Evolutionary conservation across 2,888 invertebrate genomes (phyloP).

Genomic region (Carcina quercana): DNA sequence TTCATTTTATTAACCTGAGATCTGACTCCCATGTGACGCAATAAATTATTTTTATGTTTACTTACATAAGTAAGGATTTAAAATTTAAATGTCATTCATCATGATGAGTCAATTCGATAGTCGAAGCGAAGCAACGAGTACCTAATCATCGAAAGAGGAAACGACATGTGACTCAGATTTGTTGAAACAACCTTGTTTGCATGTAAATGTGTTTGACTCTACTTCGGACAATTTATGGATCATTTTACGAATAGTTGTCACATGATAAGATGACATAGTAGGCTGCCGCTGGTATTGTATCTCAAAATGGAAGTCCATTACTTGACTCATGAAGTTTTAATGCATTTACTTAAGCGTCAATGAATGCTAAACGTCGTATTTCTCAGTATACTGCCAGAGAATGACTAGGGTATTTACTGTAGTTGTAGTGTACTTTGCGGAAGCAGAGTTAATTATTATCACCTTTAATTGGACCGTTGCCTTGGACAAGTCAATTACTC

Average conservation of each 20-base stretch:
- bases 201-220: no score
- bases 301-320: conserved; percentile 36
- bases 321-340: conserved; percentile 49
- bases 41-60: no score
- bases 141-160: conserved; percentile 35
- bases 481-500: conserved; percentile 12
- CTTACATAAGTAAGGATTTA: no score
- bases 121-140: conserved; percentile 34
- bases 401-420: conserved; percentile 30
- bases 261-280: no score
- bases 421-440: conserved; percentile 11
- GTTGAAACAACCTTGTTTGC: conserved; percentile 36
- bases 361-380: no score
- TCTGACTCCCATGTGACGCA: no score
- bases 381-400: conserved; percentile 43
- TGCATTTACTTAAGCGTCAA: conserved; percentile 30
- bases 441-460: conserved; percentile 10
- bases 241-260: no score
- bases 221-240: no score
- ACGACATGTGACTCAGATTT: conserved; percentile 39
- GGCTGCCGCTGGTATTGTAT: no score
- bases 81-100: no score
- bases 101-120: no score
- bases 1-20: conserved; percentile 17
- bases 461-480: conserved; percentile 10